Base-by-base conservation (phyloP, 2,797 vertebrate genomes). In the Dendrocincla tyrannina region DNA sequence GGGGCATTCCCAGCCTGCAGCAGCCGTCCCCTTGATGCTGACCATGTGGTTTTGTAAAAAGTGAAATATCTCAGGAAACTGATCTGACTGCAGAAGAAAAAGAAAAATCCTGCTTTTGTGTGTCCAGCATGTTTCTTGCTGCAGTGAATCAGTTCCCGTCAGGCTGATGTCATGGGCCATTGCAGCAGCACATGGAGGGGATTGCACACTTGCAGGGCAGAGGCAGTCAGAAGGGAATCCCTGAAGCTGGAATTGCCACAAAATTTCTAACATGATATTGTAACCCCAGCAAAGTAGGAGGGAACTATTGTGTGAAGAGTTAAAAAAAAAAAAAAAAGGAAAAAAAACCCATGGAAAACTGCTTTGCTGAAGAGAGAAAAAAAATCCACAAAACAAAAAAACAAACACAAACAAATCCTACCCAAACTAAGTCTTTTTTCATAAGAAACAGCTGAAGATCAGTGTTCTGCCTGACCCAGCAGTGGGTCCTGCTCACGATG, bases 181-280 rank as follows among this genome's bases (percentile, higher is more conserved):
- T 30, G 67, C 62, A 24, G 75, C 63, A 73, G 75, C 90, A 9
- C 23, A 1, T 0, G 0, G 33, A 63, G 39, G 33, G 64, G 18
- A 35, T 64, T 8, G 3, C 56, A 18, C 13, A 0, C 10, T 14
- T 19, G 50, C 41, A 8, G 77, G 85, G 37, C 76, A 70, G 49
- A 64, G 39, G 30, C 15, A 7, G 32, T 9, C 1, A 2, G 44
- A n/a, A 75, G 72, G 66, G 53, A 75, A 72, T 75, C 46, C 25
- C 58, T 8, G 3, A 55, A 76, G 28, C 47, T 78, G n/a, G 22
- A 75, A 11, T 32, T 69, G 47, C 59, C 84, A 59, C 47, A 0
- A 18, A 27, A n/a, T 75, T 73, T 44, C 58, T 50, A 27, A 41
- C 0, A 5, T 33, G 35, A 49, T 78, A 55, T 50, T 4, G 3